Base-by-base conservation (phyloP, 2,888 invertebrate species). In the Xanthia togata region DNA sequence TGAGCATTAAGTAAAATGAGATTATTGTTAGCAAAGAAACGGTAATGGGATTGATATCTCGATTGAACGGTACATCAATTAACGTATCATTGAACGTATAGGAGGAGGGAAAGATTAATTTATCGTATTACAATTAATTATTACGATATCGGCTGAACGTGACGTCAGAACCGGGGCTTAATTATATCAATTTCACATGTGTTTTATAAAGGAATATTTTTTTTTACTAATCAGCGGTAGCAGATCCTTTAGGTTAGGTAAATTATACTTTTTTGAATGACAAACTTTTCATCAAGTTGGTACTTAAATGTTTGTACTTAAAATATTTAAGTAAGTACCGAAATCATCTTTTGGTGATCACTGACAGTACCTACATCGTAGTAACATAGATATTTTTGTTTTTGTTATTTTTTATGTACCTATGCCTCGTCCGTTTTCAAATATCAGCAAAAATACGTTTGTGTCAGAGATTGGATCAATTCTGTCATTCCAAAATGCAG, bases 71-170 rank as follows among this genome's bases (percentile, higher is more conserved):
- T 69, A 78, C 65, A 81, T 82, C 59, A 80, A 80, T 73, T 70
- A 79, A 73, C 55, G 26, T 79, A 72, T 72, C 41, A 47, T 67
- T 73, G 50, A 81, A 68, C 44, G 38, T 73, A 78, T 62, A 53
- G 41, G 57, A 63, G 31, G 26, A 41, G 38, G 35, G 20, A 62
- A 78, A 73, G 62, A 81, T 68, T 73, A 81, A 81, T 78, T 78
- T 35, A 73, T 63, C 57, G 62, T 81, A 53, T 81, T 73, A 67
- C 69, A 81, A 81, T 81, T 78, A 81, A 81, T 81, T 73, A 81
- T 47, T 47, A 26, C n/a, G 35, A 44, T 63, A 72, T 69, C 53
- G 67, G 38, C 55, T 59, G 67, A 55, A 70, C 57, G 38, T 70
- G 31, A 53, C 38, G 67, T 38, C 50, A 53, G 68, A 31, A 50